Evolutionary conservation across 1,140 invertebrate species (phyloP), one percentile per base, ranked within the genome.

Genomic region (Pristionchus pacificus): DNA sequence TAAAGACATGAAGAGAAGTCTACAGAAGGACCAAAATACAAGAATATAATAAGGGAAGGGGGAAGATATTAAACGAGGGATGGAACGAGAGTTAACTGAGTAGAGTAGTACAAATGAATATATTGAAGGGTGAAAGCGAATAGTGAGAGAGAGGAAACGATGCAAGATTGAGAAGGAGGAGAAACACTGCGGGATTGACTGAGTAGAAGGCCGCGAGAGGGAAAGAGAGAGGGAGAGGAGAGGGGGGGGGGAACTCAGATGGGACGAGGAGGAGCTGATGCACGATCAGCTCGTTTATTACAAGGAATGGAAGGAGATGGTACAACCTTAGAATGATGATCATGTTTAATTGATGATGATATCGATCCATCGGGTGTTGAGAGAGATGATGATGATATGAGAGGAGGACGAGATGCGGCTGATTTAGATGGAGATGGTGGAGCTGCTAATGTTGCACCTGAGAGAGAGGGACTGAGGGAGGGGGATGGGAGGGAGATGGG

Each of bases 51-150:
- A 57, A 19, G 31, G 27, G 32, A 24, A 32, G 32, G 64, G 24
- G 25, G 61, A 32, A 66, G 59, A 38, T 66, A 38, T 38, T 66
- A 66, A 58, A 19, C 57, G 59, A 57, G 15, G 59, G 65, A 66
- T 33, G 27, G 59, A 66, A 38, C 49, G 59, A 66, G 65, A 57
- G 59, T 57, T 33, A 57, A 14, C 29, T 38, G 65, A 6, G 57
- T 27, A 55, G 13, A 3, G 24, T 2, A 10, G 33, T 27, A 29
- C 14, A 57, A 14, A 14, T 57, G 30, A n/a, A 38, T 49, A 27
- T 28, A 14, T 61, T 28, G 15, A 31, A 31, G 32, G 32, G 15
- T 61, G 29, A 15, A 2, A 28, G 32, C 19, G 3, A 6, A 60
- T 25, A 25, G 24, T 60, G n/a, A 32, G 15, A 32, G 19, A 14